Evolutionary conservation across 2,797 vertebrate genomes (phyloP), one percentile per base, ranked within the genome.

Genomic region (Channa striata): DNA sequence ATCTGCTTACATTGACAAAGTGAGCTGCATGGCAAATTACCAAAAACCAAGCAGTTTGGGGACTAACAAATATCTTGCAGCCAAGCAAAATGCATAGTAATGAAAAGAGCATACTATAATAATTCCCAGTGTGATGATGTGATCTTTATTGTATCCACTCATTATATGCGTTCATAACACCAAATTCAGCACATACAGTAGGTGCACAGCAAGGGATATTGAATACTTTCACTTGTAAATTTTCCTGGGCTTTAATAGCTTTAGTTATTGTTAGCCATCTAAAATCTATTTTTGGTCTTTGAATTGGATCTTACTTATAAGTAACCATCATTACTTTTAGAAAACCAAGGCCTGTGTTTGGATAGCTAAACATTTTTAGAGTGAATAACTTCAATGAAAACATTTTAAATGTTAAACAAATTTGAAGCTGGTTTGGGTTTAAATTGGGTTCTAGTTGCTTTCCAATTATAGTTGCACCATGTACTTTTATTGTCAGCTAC

Each of bases 241-340:
- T n/a, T n/a, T n/a, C n/a, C n/a, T n/a, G n/a, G n/a, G n/a, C n/a
- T n/a, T n/a, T n/a, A n/a, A n/a, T n/a, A n/a, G n/a, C n/a, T n/a
- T n/a, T n/a, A n/a, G n/a, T n/a, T n/a, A n/a, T n/a, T n/a, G n/a
- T n/a, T n/a, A n/a, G n/a, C n/a, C n/a, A n/a, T n/a, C n/a, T n/a
- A n/a, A n/a, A n/a, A n/a, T n/a, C n/a, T n/a, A n/a, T n/a, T n/a
- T n/a, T n/a, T n/a, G n/a, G n/a, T n/a, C n/a, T n/a, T n/a, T n/a
- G n/a, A n/a, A n/a, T n/a, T n/a, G n/a, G n/a, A n/a, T n/a, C n/a
- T n/a, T n/a, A n/a, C n/a, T n/a, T n/a, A n/a, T 39, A 39, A 39
- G 56, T 37, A 59, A 43, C 43, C 61, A 52, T 40, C 19, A 8
- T 75, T 50, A 50, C 42, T 39, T 43, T 70, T 69, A 62, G 20